Conservation (phyloP, 2,113 vertebrate species). For the Scortum barcoo region DNA sequence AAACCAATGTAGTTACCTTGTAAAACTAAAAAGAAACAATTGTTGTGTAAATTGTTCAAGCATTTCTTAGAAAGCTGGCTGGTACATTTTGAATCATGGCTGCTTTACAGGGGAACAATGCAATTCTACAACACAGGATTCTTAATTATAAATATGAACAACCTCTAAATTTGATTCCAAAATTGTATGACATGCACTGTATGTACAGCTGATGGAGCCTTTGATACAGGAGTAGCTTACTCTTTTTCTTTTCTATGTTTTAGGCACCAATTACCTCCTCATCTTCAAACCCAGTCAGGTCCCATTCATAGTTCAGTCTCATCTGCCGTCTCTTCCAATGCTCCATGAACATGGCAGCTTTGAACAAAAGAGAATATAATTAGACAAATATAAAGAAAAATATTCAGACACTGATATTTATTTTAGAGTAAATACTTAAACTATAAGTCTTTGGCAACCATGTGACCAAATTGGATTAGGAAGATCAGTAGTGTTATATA, state of each 20-base stretch:
- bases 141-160: neutral
- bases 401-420: neutral
- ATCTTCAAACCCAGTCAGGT: constrained; percentile 97
- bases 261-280: constrained; percentile 90
- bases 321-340: constrained; percentile 99
- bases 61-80: neutral
- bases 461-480: neutral
- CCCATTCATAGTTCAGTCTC: constrained; percentile 97
- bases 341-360: constrained; percentile 99
- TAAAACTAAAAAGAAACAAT: neutral
- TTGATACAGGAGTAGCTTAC: neutral
- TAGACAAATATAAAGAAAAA: neutral
- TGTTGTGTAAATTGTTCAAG: too few relatives aligned
- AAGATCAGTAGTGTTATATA: too few relatives aligned
- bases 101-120: neutral
- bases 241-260: neutral
- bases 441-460: neutral
- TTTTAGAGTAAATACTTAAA: neutral
- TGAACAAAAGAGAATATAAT: constrained; percentile 34
- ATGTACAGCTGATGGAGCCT: neutral
- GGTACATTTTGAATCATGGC: neutral
- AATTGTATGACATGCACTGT: neutral
- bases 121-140: neutral
- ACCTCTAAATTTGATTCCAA: neutral
- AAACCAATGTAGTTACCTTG: neutral